Evolutionary conservation across 2,888 invertebrate species (phyloP).

Genomic region (Dryobota labecula): DNA sequence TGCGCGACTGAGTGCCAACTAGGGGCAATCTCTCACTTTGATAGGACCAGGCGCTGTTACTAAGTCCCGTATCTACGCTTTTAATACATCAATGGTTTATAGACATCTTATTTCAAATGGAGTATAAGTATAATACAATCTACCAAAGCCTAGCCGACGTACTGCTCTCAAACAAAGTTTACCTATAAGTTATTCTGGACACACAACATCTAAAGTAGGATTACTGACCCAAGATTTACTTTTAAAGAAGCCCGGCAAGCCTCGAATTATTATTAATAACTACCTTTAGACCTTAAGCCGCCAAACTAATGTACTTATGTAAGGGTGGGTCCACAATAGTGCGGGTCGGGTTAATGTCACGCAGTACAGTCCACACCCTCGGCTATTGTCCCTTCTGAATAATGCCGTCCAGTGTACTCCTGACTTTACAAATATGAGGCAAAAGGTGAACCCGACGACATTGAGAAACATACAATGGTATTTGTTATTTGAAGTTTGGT

Average conservation of each 20-base stretch:
- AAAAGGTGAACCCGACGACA: conserved; percentile 53
- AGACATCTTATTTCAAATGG: too few species aligned
- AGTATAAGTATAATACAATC: too few species aligned
- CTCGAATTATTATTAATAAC: conserved; percentile 50
- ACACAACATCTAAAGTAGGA: conserved; percentile 26
- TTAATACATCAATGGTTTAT: too few species aligned
- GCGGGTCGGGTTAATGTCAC: conserved; percentile 64
- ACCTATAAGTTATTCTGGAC: conserved; percentile 22
- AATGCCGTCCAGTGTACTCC: conserved; percentile 54
- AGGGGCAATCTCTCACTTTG: too few species aligned
- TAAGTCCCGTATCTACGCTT: too few species aligned
- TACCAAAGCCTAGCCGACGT: background rate
- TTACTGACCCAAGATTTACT: conserved; percentile 43
- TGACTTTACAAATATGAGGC: conserved; percentile 55
- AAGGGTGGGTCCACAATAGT: conserved; percentile 45
- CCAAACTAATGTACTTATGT: conserved; percentile 55
- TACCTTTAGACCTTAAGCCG: conserved; percentile 31
- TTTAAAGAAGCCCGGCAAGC: conserved; percentile 39
- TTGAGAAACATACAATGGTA: conserved; percentile 41
- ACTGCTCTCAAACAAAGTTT: conserved; percentile 8
- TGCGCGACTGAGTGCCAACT: too few species aligned
- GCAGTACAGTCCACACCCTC: conserved; percentile 55
- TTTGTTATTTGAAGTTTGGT: conserved; percentile 44
- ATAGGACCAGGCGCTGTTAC: too few species aligned
- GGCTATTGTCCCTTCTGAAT: conserved; percentile 60